Base-by-base conservation (phyloP, 1,140 invertebrate genomes). In the Frieseomelitta varia region DNA sequence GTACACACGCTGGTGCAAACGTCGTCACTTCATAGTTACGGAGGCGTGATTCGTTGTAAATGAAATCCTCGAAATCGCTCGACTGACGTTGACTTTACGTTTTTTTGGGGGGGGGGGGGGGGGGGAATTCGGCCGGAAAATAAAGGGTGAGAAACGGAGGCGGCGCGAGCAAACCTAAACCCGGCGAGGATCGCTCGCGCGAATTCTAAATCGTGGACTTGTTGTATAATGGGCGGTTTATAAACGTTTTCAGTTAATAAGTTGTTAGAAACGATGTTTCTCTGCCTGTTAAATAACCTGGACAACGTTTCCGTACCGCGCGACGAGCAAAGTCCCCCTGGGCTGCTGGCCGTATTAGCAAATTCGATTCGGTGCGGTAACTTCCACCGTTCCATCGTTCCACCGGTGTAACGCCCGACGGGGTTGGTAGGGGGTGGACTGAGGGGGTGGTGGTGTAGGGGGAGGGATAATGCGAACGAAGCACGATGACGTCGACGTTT, bases 311-410 rank as follows among this genome's bases (percentile, higher is more conserved):
- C 39, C 67, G 39, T 79, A 77, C 65, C 75, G 75, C 85, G 76
- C 86, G 73, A 81, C 74, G 76, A 78, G 68, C 51, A 51, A 39
- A 78, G 81, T 61, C 81, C 63, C 65, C 69, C 27, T 51, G 68
- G 51, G 61, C 56, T 24, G 77, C 27, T 12, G 34, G 34, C 17
- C 81, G 68, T 88, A 88, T 89, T 88, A 89, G 73, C 84, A 86
- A 89, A 89, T 89, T 89, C 81, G 88, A 89, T 86, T 88, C 81
- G 78, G 53, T 65, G 74, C 71, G 86, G 87, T 88, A 81, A 85
- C 78, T 82, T 75, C 58, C 78, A 58, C 75, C 77, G 69, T n/a
- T n/a, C n/a, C n/a, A n/a, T n/a, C n/a, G n/a, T n/a, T 75, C 58
- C 78, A 58, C 75, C 77, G 69, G 19, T 67, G 27, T 27, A 67